Evolutionary conservation across 2,113 vertebrate genomes (phyloP), one percentile per base, ranked within the genome.

Genomic region (Sinocyclocheilus anshuiensis): DNA sequence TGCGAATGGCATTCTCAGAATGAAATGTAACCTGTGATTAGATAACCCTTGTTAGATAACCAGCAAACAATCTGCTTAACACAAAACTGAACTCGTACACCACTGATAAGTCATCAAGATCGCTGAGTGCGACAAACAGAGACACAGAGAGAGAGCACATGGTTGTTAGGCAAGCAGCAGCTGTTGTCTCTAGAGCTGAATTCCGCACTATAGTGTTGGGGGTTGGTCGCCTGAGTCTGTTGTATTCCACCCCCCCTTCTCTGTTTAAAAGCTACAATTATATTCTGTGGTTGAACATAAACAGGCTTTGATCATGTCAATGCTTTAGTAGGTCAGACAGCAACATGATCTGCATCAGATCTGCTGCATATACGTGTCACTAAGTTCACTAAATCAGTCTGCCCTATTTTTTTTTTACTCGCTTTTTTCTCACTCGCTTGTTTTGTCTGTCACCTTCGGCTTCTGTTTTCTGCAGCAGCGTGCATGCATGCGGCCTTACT

Each of bases 171-270:
- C 90, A 91, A 88, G 89, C 92, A 89, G 88, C 92, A 92, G 93
- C 92, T 93, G 92, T 90, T 91, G 88, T 86, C 88, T 89, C 88
- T 85, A 53, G 81, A 87, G 85, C 91, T 2, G 90, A 83, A 80
- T 48, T 75, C 86, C 71, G 86, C 53, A 26, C 87, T 89, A 48
- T 48, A 86, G 59, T 89, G 90, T 67, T 67, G 91, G 89, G 91
- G 91, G 92, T 88, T 91, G 89, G 88, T 39, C 24, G 39, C 36
- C 82, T 29, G n/a, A 36, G 18, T 48, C 45, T 48, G 10, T 48
- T 48, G 45, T 12, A 48, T 48, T 11, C 29, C 9, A 11, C 42
- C 45, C 45, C 45, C 45, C 11, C 12, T 82, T 84, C 69, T 78
- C 45, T 36, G n/a, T 72, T 22, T 67, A 67, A 61, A 29, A 61